Evolutionary conservation across 2,113 vertebrate genomes (phyloP).

Genomic region (Neodon shergylaensis): DNA sequence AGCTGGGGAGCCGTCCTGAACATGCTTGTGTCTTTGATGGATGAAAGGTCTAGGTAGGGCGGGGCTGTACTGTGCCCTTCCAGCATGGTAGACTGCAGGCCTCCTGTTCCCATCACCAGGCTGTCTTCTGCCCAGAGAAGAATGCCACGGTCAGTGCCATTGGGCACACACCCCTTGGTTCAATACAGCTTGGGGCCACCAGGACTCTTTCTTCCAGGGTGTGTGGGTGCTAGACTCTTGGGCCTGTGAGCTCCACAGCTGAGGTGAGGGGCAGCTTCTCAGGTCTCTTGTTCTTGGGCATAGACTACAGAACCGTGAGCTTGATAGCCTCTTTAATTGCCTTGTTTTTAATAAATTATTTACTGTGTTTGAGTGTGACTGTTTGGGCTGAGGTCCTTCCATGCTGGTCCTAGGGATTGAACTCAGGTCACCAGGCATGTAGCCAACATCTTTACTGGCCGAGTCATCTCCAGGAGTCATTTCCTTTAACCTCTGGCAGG

Average conservation of each 20-base stretch:
- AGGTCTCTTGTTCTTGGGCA: background rate
- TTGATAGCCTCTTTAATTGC: background rate
- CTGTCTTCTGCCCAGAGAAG: too few species aligned
- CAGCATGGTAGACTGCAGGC: constrained; percentile 92
- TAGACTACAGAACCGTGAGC: background rate
- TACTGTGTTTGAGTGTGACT: background rate
- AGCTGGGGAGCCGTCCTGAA: background rate
- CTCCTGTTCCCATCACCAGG: constrained; percentile 69
- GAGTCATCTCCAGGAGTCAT: background rate
- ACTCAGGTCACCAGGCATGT: background rate
- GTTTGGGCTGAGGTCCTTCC: background rate
- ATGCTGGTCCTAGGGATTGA: background rate
- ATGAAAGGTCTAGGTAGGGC: constrained; percentile 91
- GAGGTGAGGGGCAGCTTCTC: background rate
- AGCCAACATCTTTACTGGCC: background rate
- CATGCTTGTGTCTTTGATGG: constrained; percentile 82
- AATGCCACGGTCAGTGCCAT: too few species aligned
- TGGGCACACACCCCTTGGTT: background rate
- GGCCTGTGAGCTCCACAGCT: background rate
- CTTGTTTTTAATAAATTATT: background rate
- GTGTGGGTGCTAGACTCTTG: background rate
- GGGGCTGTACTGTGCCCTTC: constrained; percentile 82
- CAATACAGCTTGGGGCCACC: background rate
- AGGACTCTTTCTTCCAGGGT: background rate
- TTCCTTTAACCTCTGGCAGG: background rate